Evolutionary conservation across 2,797 vertebrate genomes (phyloP).

Genomic region (Oreochromis mossambicus): DNA sequence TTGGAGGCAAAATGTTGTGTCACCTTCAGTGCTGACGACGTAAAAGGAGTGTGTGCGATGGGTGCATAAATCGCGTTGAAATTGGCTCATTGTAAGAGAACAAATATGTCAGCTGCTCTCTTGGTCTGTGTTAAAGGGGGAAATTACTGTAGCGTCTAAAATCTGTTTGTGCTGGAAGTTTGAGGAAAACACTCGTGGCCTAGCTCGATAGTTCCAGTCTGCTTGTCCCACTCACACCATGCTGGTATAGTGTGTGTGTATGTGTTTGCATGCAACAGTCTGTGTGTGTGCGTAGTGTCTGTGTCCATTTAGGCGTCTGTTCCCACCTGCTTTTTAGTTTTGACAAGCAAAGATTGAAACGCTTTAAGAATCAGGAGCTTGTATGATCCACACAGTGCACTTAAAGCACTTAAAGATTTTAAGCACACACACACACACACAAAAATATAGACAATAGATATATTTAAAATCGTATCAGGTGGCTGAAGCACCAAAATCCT

Average conservation of each 20-base stretch:
- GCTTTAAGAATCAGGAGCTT: constrained; percentile 16
- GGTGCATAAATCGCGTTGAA: constrained; percentile 37
- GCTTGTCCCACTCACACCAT: constrained; percentile 17
- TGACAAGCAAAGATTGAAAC: not conserved
- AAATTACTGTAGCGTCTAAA: constrained; percentile 40
- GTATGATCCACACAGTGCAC: constrained; percentile 8
- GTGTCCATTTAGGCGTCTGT: not conserved
- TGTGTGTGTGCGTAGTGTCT: not conserved
- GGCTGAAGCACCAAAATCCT: not conserved
- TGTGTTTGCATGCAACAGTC: not conserved
- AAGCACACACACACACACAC: not conserved
- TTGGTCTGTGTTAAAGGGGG: constrained; percentile 21
- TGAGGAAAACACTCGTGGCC: constrained; percentile 39
- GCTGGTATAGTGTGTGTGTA: not conserved
- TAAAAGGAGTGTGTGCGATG: not conserved
- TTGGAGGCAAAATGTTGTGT: not conserved
- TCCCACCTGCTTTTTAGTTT: not conserved
- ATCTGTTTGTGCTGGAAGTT: constrained; percentile 54
- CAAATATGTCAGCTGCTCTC: constrained; percentile 47
- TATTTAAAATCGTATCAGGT: not conserved
- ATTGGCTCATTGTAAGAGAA: constrained; percentile 40
- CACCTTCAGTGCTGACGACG: constrained; percentile 17
- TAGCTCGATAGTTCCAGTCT: constrained; percentile 64
- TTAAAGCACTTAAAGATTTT: not conserved
- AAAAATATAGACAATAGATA: not conserved